These are phyloP conservation scores for Sarcophaga bullata DNA, from an alignment of 1,140 invertebrate genomes.

Conservation along the genomic window DNA sequence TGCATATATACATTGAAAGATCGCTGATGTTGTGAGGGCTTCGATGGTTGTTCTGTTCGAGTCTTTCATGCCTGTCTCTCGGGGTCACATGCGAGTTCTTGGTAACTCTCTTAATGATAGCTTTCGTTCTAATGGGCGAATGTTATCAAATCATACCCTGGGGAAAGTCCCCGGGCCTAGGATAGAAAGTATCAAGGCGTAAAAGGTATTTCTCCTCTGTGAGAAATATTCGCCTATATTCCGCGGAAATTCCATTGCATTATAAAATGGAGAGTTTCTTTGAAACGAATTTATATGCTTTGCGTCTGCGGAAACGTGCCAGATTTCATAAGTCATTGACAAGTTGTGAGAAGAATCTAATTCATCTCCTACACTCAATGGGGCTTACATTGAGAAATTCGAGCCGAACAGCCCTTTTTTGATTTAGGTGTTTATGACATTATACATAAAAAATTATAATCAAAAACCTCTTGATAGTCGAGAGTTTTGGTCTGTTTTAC, in stretches of 20 bases:
- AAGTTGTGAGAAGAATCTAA: constrained; percentile 47
- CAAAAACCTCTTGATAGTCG: too few species aligned
- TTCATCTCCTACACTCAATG: constrained; percentile 55
- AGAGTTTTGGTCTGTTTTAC: too few species aligned
- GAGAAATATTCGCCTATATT: constrained; percentile 56
- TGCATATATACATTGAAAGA: constrained; percentile 48
- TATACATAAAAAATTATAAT: too few species aligned
- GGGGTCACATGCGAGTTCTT: constrained; percentile 65
- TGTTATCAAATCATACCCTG: constrained; percentile 51
- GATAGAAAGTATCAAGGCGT: constrained; percentile 64
- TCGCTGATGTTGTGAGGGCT: not conserved
- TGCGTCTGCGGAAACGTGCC: constrained; percentile 63
- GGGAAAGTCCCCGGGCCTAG: constrained; percentile 65
- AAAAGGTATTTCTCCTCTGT: constrained; percentile 42
- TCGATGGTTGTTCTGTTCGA: constrained; percentile 48
- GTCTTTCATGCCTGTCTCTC: constrained; percentile 64
- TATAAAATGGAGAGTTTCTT: constrained; percentile 51
- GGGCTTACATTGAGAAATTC: constrained; percentile 63
- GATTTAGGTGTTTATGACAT: too few species aligned
- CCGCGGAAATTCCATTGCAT: constrained; percentile 56
- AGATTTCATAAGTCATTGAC: constrained; percentile 60
- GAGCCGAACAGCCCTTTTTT: constrained; percentile 41
- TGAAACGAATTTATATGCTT: constrained; percentile 49
- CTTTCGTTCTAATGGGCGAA: not conserved
- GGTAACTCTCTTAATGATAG: constrained; percentile 53